Evolutionary conservation across 2,888 invertebrate genomes (phyloP), one percentile per base, ranked within the genome.

Genomic region (Epistrophe grossulariae): DNA sequence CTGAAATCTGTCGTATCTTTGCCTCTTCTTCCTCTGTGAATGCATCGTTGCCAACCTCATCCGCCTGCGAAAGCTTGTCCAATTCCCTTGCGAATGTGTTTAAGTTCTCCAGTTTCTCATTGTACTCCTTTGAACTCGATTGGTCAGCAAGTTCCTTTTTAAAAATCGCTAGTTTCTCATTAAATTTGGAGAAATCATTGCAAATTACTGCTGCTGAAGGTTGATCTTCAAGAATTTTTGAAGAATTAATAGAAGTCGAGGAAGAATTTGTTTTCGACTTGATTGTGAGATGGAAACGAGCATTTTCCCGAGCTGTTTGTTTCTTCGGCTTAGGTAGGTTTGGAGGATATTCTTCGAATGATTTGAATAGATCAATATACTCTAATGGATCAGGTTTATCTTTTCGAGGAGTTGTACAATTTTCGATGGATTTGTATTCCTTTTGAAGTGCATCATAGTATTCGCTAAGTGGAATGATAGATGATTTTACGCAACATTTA

Each of bases 331-430:
- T 91, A 5, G 90, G 91, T 35, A 92, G 66, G 52, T 92, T 92
- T 0, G 79, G 28, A 8, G 92, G 92, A 77, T 90, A 91, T 5
- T 90, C 90, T 0, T 92, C 92, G 6, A 92, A 89, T 2, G 84
- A 78, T 77, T 90, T 91, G 31, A 92, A 92, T 0, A 90, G 88
- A 3, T 90, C 90, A 0, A 90, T 89, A 70, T 90, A 92, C 1
- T 91, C 89, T 0, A 89, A 79, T 8, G 91, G 88, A 8, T 88
- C 82, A 6, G 89, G 88, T 5, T 88, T 78, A 0, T 88, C 88
- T 17, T 88, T 89, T 0, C 81, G 79, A 0, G 91, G 89, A 11
- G 90, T 88, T 11, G 73, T 78, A 15, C 79, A 83, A 0, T 88
- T 64, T 11, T 89, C 81, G 1, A 89, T 89, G 0, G 89, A 79